These are phyloP conservation scores for Drosophila recens DNA, from an alignment of 2,888 invertebrate species.

Conservation along the genomic window DNA sequence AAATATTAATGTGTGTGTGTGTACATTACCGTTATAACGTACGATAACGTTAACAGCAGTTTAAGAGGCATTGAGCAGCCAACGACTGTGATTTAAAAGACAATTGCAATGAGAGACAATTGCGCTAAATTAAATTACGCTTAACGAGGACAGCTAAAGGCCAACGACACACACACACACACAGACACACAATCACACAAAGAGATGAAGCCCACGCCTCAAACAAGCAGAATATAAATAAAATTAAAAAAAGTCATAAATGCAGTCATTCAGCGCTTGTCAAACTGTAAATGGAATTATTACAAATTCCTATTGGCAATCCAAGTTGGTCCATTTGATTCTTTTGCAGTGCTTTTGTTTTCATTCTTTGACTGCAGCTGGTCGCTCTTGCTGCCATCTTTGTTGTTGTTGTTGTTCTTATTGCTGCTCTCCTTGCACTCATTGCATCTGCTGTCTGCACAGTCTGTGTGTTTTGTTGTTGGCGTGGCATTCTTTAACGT, in stretches of 20 bases:
- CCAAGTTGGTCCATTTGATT: slow-evolving; percentile 77
- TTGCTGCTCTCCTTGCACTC: slow-evolving; percentile 24
- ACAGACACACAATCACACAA: slow-evolving; percentile 11
- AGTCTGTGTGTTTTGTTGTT: slow-evolving; percentile 26
- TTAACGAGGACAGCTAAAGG: slow-evolving; percentile 62
- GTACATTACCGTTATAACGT: slow-evolving; percentile 56
- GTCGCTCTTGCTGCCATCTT: slow-evolving; percentile 5
- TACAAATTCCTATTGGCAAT: slow-evolving; percentile 65
- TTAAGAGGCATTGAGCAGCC: slow-evolving; percentile 38
- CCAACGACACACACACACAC: slow-evolving; percentile 45
- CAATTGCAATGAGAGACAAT: slow-evolving; percentile 62
- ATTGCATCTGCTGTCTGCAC: not conserved
- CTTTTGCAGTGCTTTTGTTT: slow-evolving; percentile 61
- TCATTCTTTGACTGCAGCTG: slow-evolving; percentile 53
- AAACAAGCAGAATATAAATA: not conserved
- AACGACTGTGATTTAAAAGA: slow-evolving; percentile 59
- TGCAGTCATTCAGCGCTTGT: slow-evolving; percentile 32
- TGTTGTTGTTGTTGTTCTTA: slow-evolving; percentile 18
- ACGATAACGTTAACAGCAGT: slow-evolving; percentile 52
- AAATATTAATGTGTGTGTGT: slow-evolving; percentile 4
- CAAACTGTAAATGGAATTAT: slow-evolving; percentile 41
- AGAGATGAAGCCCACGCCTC: slow-evolving; percentile 25
- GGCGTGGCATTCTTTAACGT: slow-evolving; percentile 68
- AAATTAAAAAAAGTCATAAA: not conserved
- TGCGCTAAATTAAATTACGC: slow-evolving; percentile 72